Base-by-base conservation (phyloP, 2,797 vertebrate genomes). In the Furcifer pardalis region DNA sequence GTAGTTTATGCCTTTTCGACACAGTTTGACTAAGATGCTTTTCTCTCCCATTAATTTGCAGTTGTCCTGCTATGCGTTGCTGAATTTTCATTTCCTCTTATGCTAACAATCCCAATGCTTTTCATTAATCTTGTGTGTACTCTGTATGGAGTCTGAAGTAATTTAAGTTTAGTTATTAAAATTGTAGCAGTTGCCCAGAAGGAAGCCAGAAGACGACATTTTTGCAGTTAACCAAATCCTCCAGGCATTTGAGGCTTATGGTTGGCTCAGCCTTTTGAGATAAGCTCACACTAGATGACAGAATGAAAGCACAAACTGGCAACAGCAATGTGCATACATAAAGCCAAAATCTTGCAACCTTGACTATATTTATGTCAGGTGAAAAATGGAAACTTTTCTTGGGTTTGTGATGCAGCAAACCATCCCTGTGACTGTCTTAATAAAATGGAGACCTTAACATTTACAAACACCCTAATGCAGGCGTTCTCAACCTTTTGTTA, bases 51-150 rank as follows among this genome's bases (percentile, higher is more conserved):
- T 23, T 73, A 62, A 79, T 49, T 72, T 68, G 63, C 66, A 72
- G 76, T 56, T 73, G 66, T 66, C 44, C 37, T 66, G 37, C 59
- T 30, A 30, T 60, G 68, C n/a, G 30, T 78, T 84, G 71, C 44
- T 17, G n/a, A 73, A 85, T 74, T 73, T 79, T 73, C 59, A 79
- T 84, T 84, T 84, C 81, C 60, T 79, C 68, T 78, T 79, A 25
- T 79, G 69, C 27, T 84, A 79, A 73, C 69, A 79, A 32, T 56
- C 60, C 19, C 77, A 74, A 32, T 52, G 72, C 27, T 6, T 74
- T 85, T 74, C 60, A 85, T 74, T 75, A 75, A 68, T 35, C 77
- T 56, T 68, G 44, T 56, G 17, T 83, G 60, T 77, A 56, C 40
- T 77, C 46, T 80, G 21, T 56, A 30, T 9, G 60, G 30, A 85